Conservation (phyloP, 2,888 invertebrate species). For the Drosophila buzzatii region DNA sequence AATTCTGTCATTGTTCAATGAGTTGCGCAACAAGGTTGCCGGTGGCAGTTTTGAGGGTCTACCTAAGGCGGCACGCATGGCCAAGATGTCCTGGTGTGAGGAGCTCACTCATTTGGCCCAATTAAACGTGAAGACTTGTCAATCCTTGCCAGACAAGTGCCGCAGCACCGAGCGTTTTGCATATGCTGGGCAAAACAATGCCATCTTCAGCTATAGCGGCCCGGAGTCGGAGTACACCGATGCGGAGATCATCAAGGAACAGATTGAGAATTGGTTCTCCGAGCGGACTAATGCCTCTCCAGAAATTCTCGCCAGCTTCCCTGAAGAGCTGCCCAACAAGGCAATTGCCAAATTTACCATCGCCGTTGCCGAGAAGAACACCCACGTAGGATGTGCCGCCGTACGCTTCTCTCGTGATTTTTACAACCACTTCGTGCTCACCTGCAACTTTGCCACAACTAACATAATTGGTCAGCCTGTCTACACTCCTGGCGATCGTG, state of each 20-base stretch:
- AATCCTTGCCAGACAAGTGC: conserved; percentile 60
- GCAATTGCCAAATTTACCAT: conserved; percentile 58
- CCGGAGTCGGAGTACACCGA: conserved; percentile 61
- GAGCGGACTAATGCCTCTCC: conserved; percentile 46
- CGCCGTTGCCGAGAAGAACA: conserved; percentile 62
- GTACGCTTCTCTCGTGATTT: conserved; percentile 47
- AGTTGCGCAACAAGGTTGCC: conserved; percentile 63
- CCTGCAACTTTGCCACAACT: conserved; percentile 65
- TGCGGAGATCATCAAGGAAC: conserved; percentile 68
- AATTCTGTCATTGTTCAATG: conserved; percentile 61
- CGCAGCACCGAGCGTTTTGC: conserved; percentile 67
- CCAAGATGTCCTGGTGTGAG: conserved; percentile 70
- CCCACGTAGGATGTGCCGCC: conserved; percentile 59
- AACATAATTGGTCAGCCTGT: conserved; percentile 60
- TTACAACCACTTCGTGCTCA: conserved; percentile 61
- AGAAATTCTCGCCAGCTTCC: conserved; percentile 56
- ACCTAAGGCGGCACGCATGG: conserved; percentile 69
- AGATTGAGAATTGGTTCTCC: conserved; percentile 67
- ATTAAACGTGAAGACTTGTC: conserved; percentile 65
- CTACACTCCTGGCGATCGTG: conserved; percentile 60
- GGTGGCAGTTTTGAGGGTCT: conserved; percentile 47
- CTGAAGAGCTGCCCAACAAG: conserved; percentile 54
- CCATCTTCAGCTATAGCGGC: conserved; percentile 68
- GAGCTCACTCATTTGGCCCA: conserved; percentile 62
- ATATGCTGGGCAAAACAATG: conserved; percentile 67